Base-by-base conservation (phyloP, 2,888 invertebrate genomes). In the Anticlea derivata region DNA sequence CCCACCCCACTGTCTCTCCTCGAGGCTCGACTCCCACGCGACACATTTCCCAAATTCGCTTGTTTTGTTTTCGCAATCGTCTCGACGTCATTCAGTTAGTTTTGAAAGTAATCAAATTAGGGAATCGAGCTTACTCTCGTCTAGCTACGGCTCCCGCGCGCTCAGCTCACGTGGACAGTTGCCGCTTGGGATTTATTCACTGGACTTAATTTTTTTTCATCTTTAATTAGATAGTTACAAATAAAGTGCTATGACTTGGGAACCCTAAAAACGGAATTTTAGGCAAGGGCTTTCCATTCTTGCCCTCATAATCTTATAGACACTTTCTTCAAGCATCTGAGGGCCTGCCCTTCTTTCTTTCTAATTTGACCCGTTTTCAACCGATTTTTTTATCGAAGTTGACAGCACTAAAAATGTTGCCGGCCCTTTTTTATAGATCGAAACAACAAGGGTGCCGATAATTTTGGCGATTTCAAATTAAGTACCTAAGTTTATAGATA, bases 1-100 rank as follows among this genome's bases (percentile, higher is more conserved):
- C 60, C 45, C 56, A 58, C 59, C 66, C 68, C 56, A 61, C 56
- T 51, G 51, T 51, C 53, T 49, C 58, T 53, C 45, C 50, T 60
- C 53, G 50, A 50, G 65, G 58, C 57, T 49, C 74, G 72, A 71
- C 70, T 73, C 86, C 83, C 81, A 86, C 83, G 83, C 79, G 74
- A 75, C 69, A 73, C 68, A 81, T 78, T 78, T 75, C 80, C 49
- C 75, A 71, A 82, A 82, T 80, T 79, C 75, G 70, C 78, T 73
- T 74, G 80, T 81, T 80, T 79, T 75, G 70, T 78, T 73, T 73
- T 78, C 76, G 73, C 77, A 77, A 78, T 75, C 68, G 80, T 76
- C 78, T 69, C 75, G 76, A 64, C 75, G 74, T 75, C 85, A 83
- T 86, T 85, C 80, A 86, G 68, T 75, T 77, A 73, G 75, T 81